Conservation (phyloP, 2,113 vertebrate species). For the Cyanoramphus novaezelandiae region DNA sequence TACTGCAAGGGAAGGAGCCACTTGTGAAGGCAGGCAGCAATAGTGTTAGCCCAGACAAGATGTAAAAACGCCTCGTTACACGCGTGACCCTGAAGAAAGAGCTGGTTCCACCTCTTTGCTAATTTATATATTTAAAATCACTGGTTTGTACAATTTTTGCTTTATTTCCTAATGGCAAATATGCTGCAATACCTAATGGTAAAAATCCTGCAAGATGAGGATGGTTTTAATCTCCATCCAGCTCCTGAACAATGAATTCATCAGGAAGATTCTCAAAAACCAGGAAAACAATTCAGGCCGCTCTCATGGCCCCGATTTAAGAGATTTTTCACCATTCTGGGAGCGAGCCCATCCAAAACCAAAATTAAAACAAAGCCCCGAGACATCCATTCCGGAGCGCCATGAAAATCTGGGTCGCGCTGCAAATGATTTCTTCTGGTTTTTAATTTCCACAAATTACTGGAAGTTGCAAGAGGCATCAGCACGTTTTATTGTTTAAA, state of each 20-base stretch:
- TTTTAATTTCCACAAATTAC: conserved; percentile 41
- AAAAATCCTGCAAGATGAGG: neutral
- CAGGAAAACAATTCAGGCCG: conserved; percentile 10
- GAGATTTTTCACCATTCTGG: conserved; percentile 8
- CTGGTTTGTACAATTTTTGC: neutral
- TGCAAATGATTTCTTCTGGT: conserved; percentile 4
- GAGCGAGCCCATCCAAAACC: neutral
- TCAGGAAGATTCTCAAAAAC: conserved; percentile 8
- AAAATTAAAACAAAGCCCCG: neutral
- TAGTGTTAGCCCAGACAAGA: neutral
- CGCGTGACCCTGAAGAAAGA: neutral
- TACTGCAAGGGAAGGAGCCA: conserved; percentile 25
- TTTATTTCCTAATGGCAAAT: conserved; percentile 1
- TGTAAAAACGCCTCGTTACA: neutral
- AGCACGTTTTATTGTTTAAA: neutral
- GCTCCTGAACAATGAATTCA: neutral
- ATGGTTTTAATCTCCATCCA: neutral
- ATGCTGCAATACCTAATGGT: neutral
- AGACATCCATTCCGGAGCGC: conserved; percentile 18
- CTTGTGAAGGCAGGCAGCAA: conserved; percentile 10
- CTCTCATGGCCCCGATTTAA: conserved; percentile 15
- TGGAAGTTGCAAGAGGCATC: conserved; percentile 21
- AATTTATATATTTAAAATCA: conserved; percentile 20
- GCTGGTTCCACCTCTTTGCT: neutral
- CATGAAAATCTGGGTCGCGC: conserved; percentile 39